Percentiles rank a stretch among this genome's conserved stretches.
Conservation (phyloP, 2,797 vertebrate species). For the Sorex maritimensis region DNA sequence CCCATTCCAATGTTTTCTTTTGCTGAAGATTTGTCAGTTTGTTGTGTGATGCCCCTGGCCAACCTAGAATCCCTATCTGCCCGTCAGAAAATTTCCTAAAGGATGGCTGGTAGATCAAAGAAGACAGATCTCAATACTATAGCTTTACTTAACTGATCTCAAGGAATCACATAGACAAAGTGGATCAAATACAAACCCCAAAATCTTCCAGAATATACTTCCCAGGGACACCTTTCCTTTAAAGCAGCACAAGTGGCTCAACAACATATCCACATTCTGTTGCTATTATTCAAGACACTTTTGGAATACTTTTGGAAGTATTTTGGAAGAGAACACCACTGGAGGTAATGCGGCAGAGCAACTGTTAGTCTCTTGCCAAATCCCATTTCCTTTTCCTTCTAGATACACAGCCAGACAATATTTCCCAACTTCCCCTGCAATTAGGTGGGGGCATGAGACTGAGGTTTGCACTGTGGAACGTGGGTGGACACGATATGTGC, state of each 20-base stretch:
- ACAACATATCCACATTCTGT: neutral
- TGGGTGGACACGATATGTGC: fast-evolving
- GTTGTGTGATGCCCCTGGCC: neutral
- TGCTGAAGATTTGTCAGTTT: neutral
- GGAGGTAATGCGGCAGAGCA: neutral
- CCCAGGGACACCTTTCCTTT: neutral
- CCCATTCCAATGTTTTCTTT: neutral
- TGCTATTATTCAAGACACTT: neutral
- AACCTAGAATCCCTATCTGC: neutral
- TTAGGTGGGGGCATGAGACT: neutral
- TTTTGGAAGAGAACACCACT: neutral
- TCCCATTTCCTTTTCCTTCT: neutral
- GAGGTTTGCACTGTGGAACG: neutral
- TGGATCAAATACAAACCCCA: neutral
- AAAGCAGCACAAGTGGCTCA: neutral
- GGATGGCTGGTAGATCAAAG: neutral
- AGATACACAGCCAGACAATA: neutral
- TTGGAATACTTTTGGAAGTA: neutral
- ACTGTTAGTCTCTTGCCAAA: neutral
- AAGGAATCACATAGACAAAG: neutral
- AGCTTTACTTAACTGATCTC: neutral
- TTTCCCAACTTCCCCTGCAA: neutral
- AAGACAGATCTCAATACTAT: neutral
- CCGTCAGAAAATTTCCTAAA: neutral
- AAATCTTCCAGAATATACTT: neutral